Percentiles rank a stretch among this genome's conserved stretches.
Evolutionary conservation across 2,888 invertebrate genomes (phyloP).

Genomic region (Cheilosia urbana): DNA sequence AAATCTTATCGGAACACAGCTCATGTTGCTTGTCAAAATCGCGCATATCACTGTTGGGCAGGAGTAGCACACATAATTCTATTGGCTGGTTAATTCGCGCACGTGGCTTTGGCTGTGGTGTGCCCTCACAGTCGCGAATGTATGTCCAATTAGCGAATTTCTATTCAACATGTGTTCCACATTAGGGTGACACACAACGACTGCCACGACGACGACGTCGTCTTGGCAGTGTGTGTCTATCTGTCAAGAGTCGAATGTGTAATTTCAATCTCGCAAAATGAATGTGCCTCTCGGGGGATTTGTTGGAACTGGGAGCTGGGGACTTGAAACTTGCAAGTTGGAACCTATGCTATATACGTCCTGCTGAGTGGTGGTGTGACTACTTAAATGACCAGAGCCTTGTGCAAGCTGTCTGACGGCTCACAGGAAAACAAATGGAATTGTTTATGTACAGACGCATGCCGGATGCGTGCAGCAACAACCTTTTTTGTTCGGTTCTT

Average conservation of each 20-base stretch:
- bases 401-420: conserved; percentile 20
- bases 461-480: conserved; percentile 46
- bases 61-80: conserved; percentile 42
- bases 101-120: conserved; percentile 41
- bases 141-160: conserved; percentile 71
- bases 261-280: conserved; percentile 31
- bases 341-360: conserved; percentile 21
- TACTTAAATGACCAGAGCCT: conserved; percentile 52
- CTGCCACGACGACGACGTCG: conserved; percentile 4
- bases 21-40: conserved; percentile 62
- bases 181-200: conserved; percentile 59
- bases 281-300: conserved; percentile 47
- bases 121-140: conserved; percentile 31
- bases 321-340: conserved; percentile 36
- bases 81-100: conserved; percentile 28
- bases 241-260: conserved; percentile 57
- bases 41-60: conserved; percentile 22
- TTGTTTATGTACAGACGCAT: conserved; percentile 24
- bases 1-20: conserved; percentile 50
- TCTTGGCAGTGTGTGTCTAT: conserved; percentile 47
- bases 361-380: conserved; percentile 49
- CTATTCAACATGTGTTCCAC: conserved; percentile 70
- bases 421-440: conserved; percentile 16
- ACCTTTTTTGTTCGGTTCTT: conserved; percentile 24
- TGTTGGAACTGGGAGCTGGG: conserved; percentile 46